A percentile compares a stretch with the other conserved stretches of the same genome.
These are phyloP conservation scores for Teleogryllus occipitalis DNA, from an alignment of 1,140 invertebrate species.

Conservation along the genomic window DNA sequence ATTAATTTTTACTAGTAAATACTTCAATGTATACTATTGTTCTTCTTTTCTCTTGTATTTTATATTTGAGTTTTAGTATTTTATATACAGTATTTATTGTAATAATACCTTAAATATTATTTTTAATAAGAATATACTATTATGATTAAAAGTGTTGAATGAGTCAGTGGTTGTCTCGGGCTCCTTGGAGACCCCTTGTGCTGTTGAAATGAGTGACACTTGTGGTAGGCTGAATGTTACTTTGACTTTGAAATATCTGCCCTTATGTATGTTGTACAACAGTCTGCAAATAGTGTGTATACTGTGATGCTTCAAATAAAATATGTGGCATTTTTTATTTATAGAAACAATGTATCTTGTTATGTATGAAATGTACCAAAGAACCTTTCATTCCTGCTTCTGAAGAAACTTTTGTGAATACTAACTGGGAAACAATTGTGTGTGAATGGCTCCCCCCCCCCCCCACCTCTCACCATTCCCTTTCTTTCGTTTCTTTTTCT, in stretches of 20 bases:
- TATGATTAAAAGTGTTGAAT: neutral
- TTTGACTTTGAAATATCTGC: neutral
- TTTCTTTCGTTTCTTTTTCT: too few species aligned
- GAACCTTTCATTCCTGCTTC: neutral
- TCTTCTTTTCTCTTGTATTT: neutral
- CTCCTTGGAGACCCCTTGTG: neutral
- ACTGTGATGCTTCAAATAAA: slow-evolving; percentile 5
- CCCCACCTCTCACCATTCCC: too few species aligned
- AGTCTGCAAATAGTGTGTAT: slow-evolving; percentile 4
- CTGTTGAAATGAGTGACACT: neutral
- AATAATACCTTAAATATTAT: slow-evolving; percentile 3
- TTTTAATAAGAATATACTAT: neutral
- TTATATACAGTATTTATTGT: slow-evolving; percentile 6
- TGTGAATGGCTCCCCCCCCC: too few species aligned
- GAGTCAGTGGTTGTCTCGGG: too few species aligned
- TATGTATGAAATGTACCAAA: neutral
- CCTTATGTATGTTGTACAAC: neutral
- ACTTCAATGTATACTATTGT: neutral
- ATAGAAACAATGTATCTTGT: neutral
- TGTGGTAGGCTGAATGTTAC: neutral
- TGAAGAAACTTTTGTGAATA: too few species aligned
- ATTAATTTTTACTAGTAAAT: neutral
- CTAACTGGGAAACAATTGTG: too few species aligned
- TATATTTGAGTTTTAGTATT: slow-evolving; percentile 3
- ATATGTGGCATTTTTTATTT: slow-evolving; percentile 3